These are phyloP conservation scores for Drosophila phalerata DNA, from an alignment of 2,888 invertebrate species.

Conservation along the genomic window DNA sequence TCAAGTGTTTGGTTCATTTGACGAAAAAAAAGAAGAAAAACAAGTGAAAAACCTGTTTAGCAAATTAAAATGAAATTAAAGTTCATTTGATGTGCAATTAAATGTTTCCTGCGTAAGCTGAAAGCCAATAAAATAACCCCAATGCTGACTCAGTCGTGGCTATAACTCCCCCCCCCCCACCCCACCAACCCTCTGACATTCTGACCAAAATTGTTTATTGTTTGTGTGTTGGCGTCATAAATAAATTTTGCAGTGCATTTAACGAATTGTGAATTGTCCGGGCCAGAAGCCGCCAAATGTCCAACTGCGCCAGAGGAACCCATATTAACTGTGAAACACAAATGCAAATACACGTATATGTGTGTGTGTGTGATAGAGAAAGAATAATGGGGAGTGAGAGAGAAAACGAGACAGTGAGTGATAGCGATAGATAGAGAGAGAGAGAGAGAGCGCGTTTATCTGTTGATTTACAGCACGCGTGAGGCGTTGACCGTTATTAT, in stretches of 20 bases:
- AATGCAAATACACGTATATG: not conserved
- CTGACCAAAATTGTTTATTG: constrained; percentile 63
- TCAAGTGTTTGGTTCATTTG: constrained; percentile 8
- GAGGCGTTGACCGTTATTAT: constrained; percentile 33
- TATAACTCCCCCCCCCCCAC: not conserved
- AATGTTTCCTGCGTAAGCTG: constrained; percentile 41
- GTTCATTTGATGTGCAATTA: constrained; percentile 72
- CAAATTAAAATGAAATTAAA: constrained; percentile 74
- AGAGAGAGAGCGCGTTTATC: constrained; percentile 54
- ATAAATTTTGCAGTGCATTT: constrained; percentile 79
- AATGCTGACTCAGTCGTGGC: constrained; percentile 64
- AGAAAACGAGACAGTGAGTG: not conserved
- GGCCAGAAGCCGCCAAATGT: constrained; percentile 46
- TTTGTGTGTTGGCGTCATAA: constrained; percentile 68
- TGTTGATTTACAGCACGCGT: constrained; percentile 72
- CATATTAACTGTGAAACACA: constrained; percentile 36
- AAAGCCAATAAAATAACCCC: constrained; percentile 10
- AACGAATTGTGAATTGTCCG: constrained; percentile 73
- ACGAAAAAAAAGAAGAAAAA: constrained; percentile 5
- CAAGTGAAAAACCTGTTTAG: constrained; percentile 53
- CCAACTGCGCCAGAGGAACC: constrained; percentile 5
- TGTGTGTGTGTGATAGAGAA: not conserved
- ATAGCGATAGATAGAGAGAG: not conserved
- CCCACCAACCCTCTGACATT: constrained; percentile 3
- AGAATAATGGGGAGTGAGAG: not conserved